Evolutionary conservation across 2,888 invertebrate species (phyloP).

Genomic region (Chymomyza caudatula): DNA sequence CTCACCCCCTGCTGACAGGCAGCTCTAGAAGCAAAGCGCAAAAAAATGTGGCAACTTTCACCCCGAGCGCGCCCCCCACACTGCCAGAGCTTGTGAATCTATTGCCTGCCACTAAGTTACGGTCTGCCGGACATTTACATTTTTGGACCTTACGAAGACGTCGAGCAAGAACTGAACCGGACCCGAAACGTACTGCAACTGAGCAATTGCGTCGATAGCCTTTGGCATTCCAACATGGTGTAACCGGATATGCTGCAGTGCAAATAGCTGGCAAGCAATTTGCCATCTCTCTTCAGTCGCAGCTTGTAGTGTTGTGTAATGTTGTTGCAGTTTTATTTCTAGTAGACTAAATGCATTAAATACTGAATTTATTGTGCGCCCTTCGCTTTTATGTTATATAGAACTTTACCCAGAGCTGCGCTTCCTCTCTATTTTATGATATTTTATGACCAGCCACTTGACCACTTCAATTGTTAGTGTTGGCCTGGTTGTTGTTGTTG

Average conservation of each 20-base stretch:
- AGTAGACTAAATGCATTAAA: conserved; percentile 69
- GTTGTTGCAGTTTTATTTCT: conserved; percentile 51
- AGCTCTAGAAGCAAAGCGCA: conserved; percentile 8
- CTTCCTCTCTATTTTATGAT: conserved; percentile 38
- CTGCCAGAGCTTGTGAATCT: conserved; percentile 58
- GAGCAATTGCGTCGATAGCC: conserved; percentile 2
- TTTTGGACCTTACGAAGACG: conserved; percentile 34
- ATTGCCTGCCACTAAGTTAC: conserved; percentile 74
- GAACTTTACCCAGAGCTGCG: conserved; percentile 3
- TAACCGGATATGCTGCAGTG: background rate
- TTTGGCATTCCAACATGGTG: conserved; percentile 2
- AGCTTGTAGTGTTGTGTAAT: background rate
- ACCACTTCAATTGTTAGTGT: conserved; percentile 24
- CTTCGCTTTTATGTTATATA: conserved; percentile 18
- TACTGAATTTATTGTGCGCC: conserved; percentile 63
- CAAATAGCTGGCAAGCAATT: too few relatives aligned
- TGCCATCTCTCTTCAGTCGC: conserved; percentile 5
- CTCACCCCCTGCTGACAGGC: background rate
- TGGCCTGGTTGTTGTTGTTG: background rate
- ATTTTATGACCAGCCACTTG: conserved; percentile 40
- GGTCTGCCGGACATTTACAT: conserved; percentile 75
- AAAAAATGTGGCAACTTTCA: conserved; percentile 60
- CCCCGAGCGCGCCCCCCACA: too few relatives aligned
- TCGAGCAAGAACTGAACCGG: background rate
- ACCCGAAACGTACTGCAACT: too few relatives aligned